phyloP scores from a whole-genome alignment of 1,140 invertebrate species.

The Gonioctena quinquepunctata region DNA sequence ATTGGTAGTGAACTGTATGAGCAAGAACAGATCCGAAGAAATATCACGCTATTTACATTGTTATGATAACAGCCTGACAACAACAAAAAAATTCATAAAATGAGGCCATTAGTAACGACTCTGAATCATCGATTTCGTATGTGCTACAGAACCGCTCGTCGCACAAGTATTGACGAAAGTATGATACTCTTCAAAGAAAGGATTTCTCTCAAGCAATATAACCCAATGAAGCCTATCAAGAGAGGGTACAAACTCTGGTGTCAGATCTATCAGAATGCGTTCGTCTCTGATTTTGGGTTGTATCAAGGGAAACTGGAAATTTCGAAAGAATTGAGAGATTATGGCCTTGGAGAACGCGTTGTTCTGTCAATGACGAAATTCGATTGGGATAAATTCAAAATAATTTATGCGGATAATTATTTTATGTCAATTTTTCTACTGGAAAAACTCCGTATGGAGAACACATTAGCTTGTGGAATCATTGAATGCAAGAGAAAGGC shows the following conservation, averaged over 20 bases:
- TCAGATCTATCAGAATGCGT: not conserved
- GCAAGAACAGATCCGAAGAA: not conserved
- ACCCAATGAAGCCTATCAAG: not conserved
- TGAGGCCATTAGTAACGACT: not conserved
- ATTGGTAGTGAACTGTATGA: not conserved
- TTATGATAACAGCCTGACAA: not conserved
- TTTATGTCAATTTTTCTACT: not conserved
- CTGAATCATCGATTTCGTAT: not conserved
- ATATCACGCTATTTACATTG: not conserved
- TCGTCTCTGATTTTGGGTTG: not conserved
- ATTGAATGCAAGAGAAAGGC: not conserved
- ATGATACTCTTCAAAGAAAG: not conserved
- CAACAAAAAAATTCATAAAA: not conserved
- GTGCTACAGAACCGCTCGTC: not conserved
- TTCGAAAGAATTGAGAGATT: not conserved
- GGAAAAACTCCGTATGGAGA: not conserved
- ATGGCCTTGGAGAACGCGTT: not conserved
- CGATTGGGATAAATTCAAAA: not conserved
- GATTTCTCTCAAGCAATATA: not conserved
- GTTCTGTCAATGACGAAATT: not conserved
- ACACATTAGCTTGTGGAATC: not conserved
- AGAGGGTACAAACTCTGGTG: not conserved
- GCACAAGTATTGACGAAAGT: not conserved
- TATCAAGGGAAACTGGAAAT: not conserved
- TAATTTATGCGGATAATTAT: not conserved